A percentile compares a stretch with the other conserved stretches of the same genome.
Evolutionary conservation across 2,888 invertebrate genomes (phyloP).

Genomic region (Mycalesis mineus): DNA sequence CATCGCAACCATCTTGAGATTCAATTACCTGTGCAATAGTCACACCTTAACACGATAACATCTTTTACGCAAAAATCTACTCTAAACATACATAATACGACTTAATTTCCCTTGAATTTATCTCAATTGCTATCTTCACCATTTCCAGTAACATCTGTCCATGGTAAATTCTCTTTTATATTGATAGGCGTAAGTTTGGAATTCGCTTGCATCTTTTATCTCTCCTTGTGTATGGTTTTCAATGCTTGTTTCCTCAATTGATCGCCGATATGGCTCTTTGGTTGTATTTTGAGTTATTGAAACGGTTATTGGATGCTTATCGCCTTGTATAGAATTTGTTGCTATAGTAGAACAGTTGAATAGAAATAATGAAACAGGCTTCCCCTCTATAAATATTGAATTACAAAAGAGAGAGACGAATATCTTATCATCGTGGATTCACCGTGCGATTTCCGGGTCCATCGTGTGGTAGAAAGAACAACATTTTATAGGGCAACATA

Average conservation of each 20-base stretch:
- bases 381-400: too few relatives aligned
- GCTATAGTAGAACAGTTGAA: background rate
- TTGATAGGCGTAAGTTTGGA: background rate
- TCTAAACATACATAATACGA: background rate
- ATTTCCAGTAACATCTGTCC: background rate
- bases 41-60: background rate
- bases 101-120: background rate
- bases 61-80: background rate
- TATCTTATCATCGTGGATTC: too few relatives aligned
- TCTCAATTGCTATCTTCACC: background rate
- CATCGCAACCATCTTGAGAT: conserved; percentile 10
- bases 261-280: background rate
- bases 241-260: conserved; percentile 5
- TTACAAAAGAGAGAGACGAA: too few relatives aligned
- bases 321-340: background rate
- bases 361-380: too few relatives aligned
- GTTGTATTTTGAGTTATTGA: conserved; percentile 2
- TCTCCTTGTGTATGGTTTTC: background rate
- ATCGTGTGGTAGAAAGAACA: too few relatives aligned
- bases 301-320: background rate
- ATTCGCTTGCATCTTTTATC: background rate
- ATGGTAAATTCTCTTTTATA: background rate
- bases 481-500: too few relatives aligned
- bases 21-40: conserved; percentile 16
- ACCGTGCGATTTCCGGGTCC: too few relatives aligned